Evolutionary conservation across 2,888 invertebrate genomes (phyloP), one percentile per base, ranked within the genome.

Genomic region (Dione vanillae): DNA sequence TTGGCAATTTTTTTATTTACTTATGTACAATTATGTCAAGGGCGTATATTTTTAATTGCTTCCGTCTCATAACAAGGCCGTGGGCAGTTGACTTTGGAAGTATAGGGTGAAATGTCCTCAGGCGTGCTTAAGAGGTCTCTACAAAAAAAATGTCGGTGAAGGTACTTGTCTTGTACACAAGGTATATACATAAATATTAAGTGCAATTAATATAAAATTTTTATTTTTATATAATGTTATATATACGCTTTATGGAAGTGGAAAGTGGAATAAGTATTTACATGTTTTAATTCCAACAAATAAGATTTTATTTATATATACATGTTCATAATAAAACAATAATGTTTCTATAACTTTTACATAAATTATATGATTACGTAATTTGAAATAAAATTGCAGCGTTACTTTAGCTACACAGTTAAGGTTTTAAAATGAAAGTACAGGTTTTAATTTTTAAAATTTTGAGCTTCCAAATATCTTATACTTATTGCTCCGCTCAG

Each of bases 31-130:
- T 56, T 49, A 51, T 51, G 49, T 64, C 51, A 64, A 64, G 40
- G 40, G 9, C 10, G 37, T 49, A 40, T 40, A 51, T 51, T 51
- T 19, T 49, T 64, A 49, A 64, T 64, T 64, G 47, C 64, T 64
- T 64, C 64, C 64, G 49, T 19, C 37, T 49, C 37, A 64, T 40
- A 51, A 49, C 68, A 69, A 69, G 68, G 68, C 16, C 54, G 47
- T 45, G 52, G 37, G 16, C 54, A 52, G 62, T 69, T 69, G 62
- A 56, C 68, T 37, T 43, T 54, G 12, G 62, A 62, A 51, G 51
- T 43, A 51, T 54, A 67, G 47, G 54, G 68, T 54, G 45, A 69
- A 45, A 64, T 64, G 51, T 64, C 37, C 64, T 64, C 51, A 40
- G 37, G 49, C 49, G 40, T 64, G 45, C 64, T 69, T 56, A 52